Conservation (phyloP, 30 jellyfish, hydroid and myxozoan species). For the Hydra vulgaris region DNA sequence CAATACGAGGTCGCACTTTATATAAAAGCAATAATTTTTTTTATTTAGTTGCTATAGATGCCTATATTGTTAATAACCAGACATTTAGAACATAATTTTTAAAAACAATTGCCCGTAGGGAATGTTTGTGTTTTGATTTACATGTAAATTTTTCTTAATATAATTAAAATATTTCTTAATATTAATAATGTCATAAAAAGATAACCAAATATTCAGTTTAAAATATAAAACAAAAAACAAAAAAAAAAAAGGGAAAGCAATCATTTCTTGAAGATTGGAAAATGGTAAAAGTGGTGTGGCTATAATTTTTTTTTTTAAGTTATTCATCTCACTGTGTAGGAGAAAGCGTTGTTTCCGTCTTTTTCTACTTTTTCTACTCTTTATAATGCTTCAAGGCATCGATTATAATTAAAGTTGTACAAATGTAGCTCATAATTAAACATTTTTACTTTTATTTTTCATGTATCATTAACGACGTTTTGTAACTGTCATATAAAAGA, state of each 20-base stretch:
- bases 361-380: neutral
- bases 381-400: neutral
- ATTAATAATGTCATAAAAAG: neutral
- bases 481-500: neutral
- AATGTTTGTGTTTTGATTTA: neutral
- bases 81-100: no score
- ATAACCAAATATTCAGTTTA: neutral
- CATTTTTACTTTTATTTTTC: neutral
- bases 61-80: no score
- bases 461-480: neutral
- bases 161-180: neutral
- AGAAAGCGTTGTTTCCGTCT: neutral
- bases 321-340: neutral
- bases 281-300: neutral
- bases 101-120: neutral
- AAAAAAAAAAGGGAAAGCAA: no score
- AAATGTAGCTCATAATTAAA: neutral
- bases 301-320: neutral
- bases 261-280: neutral
- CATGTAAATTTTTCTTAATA: neutral
- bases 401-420: neutral
- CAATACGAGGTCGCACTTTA: no score
- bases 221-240: neutral
- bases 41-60: no score
- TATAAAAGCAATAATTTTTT: no score